Evolutionary conservation across 1,140 invertebrate species (phyloP).

Genomic region (Dendroctonus ponderosae): DNA sequence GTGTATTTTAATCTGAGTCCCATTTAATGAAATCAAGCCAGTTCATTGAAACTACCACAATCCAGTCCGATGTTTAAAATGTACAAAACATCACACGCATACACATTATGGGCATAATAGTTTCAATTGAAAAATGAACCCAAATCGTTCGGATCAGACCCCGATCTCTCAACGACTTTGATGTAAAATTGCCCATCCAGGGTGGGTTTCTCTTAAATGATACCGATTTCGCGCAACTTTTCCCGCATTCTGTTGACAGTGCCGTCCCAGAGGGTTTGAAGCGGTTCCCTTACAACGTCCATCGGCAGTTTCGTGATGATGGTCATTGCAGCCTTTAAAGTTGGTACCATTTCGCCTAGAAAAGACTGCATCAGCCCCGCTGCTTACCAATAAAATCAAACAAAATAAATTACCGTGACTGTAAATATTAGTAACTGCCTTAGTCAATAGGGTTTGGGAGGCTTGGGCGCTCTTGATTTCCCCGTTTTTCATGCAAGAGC

Average conservation of each 20-base stretch:
- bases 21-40: too few relatives aligned
- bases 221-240: constrained; percentile 42
- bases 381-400: neutral
- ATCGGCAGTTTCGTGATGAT: constrained; percentile 41
- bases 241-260: constrained; percentile 39
- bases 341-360: constrained; percentile 40
- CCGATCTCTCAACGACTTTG: too few relatives aligned
- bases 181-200: neutral
- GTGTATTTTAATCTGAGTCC: too few relatives aligned
- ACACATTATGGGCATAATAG: too few relatives aligned
- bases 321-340: constrained; percentile 42
- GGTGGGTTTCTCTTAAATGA: constrained; percentile 34
- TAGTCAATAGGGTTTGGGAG: constrained; percentile 41
- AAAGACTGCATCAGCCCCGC: neutral
- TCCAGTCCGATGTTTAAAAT: too few relatives aligned
- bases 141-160: too few relatives aligned
- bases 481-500: constrained; percentile 40
- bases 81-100: too few relatives aligned
- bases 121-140: too few relatives aligned
- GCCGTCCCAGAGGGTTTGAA: constrained; percentile 44
- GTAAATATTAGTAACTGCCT: constrained; percentile 39
- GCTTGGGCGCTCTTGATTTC: constrained; percentile 42
- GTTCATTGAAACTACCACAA: too few relatives aligned
- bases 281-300: constrained; percentile 40
- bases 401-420: constrained; percentile 37